Evolutionary conservation across 2,797 vertebrate genomes (phyloP).

Genomic region (Enteromius paludinosus): DNA sequence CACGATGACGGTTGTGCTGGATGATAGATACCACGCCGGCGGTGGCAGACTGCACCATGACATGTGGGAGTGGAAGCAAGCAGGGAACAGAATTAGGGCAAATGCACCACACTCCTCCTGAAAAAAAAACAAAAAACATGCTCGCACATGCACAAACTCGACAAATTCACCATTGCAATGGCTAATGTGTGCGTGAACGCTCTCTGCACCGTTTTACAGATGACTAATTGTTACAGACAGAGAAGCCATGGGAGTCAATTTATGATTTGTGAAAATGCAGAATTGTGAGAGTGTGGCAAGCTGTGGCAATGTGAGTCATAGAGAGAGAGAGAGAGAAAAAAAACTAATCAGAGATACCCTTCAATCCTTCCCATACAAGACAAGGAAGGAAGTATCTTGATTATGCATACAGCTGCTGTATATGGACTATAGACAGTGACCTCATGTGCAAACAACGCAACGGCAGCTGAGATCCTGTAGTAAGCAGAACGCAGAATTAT

Average conservation of each 20-base stretch:
- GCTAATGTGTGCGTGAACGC: slow-evolving; percentile 73
- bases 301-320: slow-evolving; percentile 14
- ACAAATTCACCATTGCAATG: slow-evolving; percentile 70
- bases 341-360: background rate
- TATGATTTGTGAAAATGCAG: slow-evolving; percentile 49
- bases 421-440: slow-evolving; percentile 15
- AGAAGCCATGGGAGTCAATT: slow-evolving; percentile 55
- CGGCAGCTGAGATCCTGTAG: slow-evolving; percentile 7
- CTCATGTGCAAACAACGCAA: slow-evolving; percentile 10
- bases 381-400: slow-evolving; percentile 22
- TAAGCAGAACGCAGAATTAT: slow-evolving; percentile 43
- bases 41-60: slow-evolving; percentile 83
- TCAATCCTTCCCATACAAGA: background rate
- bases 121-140: slow-evolving; percentile 51
- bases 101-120: slow-evolving; percentile 77
- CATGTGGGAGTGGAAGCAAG: slow-evolving; percentile 82
- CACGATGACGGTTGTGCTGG: slow-evolving; percentile 81
- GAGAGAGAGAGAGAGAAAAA: background rate
- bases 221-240: slow-evolving; percentile 72
- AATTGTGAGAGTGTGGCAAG: slow-evolving; percentile 31
- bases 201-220: slow-evolving; percentile 68
- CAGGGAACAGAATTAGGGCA: slow-evolving; percentile 80
- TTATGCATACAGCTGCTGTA: slow-evolving; percentile 36
- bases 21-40: slow-evolving; percentile 91
- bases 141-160: slow-evolving; percentile 48